Evolutionary conservation across 2,113 vertebrate species (phyloP), one percentile per base, ranked within the genome.

Genomic region (Speoplatyrhinus poulsoni): DNA sequence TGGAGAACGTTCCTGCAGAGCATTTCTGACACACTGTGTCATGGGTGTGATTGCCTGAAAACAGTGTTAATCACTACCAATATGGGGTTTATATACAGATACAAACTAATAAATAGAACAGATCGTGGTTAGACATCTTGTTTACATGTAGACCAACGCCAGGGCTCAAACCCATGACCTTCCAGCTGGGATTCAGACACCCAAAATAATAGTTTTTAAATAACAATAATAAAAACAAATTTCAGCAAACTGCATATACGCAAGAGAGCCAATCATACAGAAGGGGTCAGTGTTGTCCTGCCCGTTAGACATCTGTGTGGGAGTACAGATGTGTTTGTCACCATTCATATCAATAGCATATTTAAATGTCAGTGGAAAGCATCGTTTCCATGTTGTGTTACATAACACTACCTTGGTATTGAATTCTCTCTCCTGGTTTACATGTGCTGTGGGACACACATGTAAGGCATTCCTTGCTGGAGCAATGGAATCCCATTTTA

Each of bases 21-120:
- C 92, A 93, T 50, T 16, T 6, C 12, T 67, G 10, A 60, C 92
- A 93, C 61, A 64, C 61, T 0, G 83, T 91, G 69, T 93, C 86
- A 0, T n/a, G 12, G 0, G 1, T 61, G 0, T 72, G 54, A 47
- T 46, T 79, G 0, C 84, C 91, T 92, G 69, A 49, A 69, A 80
- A 8, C 49, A 10, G 0, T 41, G 6, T 41, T 7, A 6, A 8
- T 4, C 8, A 79, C 1, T 26, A 12, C 15, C 19, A 11, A 61
- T 59, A n/a, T 58, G 9, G 49, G 46, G 10, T 52, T 41, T 17
- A 41, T n/a, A 15, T 26, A 26, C 26, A 26, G 19, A 19, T 19
- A 19, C 19, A 19, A 19, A 19, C 19, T 19, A 19, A 19, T 19
- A 19, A 19, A 19, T 19, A 19, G 19, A 19, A 19, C 19, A 19